Conservation (phyloP, 1,140 invertebrate species). For the Dufourea novaeangliae region DNA sequence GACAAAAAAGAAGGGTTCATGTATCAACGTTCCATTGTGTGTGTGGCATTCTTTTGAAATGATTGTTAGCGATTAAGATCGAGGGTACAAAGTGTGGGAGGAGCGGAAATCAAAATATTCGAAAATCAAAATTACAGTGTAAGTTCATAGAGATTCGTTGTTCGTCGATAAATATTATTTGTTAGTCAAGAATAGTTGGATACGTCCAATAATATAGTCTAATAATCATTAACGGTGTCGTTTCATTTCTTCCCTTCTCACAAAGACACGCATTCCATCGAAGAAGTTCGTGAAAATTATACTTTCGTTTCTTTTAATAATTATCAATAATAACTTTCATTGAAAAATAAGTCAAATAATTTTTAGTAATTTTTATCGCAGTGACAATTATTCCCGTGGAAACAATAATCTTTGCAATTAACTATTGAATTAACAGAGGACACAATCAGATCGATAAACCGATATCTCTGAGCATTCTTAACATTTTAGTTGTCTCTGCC, state of each 20-base stretch:
- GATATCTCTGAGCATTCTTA: no score
- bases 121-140: constrained; percentile 80
- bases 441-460: no score
- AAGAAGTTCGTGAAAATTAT: no score
- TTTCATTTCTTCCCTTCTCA: constrained; percentile 24
- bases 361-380: no score
- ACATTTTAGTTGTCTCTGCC: no score
- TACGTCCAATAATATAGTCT: constrained; percentile 69
- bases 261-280: not conserved
- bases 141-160: constrained; percentile 75
- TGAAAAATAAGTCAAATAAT: no score
- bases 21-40: constrained; percentile 35
- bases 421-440: no score
- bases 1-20: constrained; percentile 43
- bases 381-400: no score
- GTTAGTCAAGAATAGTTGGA: constrained; percentile 73
- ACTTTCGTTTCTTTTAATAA: no score
- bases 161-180: constrained; percentile 75
- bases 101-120: constrained; percentile 73
- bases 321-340: no score
- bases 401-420: no score
- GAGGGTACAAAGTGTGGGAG: constrained; percentile 63
- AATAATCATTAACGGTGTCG: constrained; percentile 63
- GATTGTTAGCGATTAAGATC: constrained; percentile 37
- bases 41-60: constrained; percentile 37